Base-by-base conservation (phyloP, 2,113 vertebrate genomes). In the Datnioides undecimradiatus region DNA sequence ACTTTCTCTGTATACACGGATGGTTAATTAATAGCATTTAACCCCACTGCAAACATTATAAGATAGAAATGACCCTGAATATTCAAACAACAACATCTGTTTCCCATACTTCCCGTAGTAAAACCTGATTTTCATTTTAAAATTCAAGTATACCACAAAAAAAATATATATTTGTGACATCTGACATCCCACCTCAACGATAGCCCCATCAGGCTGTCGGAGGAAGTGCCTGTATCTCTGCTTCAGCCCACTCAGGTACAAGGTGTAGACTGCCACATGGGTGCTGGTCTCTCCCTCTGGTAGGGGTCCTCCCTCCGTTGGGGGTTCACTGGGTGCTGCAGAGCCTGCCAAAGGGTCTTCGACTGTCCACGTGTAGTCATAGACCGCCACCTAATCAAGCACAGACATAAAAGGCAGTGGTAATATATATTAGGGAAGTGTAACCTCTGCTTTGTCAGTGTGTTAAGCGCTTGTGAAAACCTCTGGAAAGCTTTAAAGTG, bases 301-400 rank as follows among this genome's bases (percentile, higher is more conserved):
- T 69, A 58, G 52, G 29, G 45, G 79, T 59, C 38, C 83, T 1
- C 48, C 83, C 7, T 82, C 84, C 19, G 58, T 90, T 38, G 10
- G 92, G 57, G 81, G 84, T 83, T 94, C 85, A 79, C 86, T 77
- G 64, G 91, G 91, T 78, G 82, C 76, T 75, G 73, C 62, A 11
- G 92, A 66, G 84, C 82, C 70, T 40, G 80, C 76, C 59, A 57
- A 52, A 3, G 90, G 92, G 70, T 93, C 95, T 79, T 93, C 96
- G 85, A 93, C 85, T 25, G 93, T 95, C 95, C 96, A 97, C 90
- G 96, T 92, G 80, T 96, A 96, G 93, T 99, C 96, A 86, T 93
- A 95, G 90, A 99, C 97, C 85, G 95, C 94, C 91, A 99, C 96
- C 98, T 98, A 95, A 93, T 92, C 89, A 95, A 91, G 90, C 54